Evolutionary conservation across 2,113 vertebrate genomes (phyloP).

Genomic region (Atlantisia rogersi): DNA sequence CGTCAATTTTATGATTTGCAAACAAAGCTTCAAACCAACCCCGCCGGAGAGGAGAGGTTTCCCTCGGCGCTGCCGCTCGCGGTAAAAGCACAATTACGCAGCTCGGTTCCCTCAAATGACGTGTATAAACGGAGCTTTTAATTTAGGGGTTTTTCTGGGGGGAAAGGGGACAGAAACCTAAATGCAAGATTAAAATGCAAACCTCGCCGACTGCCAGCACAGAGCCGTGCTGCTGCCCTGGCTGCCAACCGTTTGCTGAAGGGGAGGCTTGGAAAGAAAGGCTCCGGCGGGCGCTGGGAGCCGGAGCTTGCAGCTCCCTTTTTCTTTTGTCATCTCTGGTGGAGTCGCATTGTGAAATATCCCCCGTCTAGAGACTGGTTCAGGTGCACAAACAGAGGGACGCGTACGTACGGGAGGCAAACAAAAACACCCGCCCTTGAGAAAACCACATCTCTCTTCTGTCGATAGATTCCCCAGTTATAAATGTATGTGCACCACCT

Average conservation of each 20-base stretch:
- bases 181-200: not conserved
- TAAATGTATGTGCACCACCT: not conserved
- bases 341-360: not conserved
- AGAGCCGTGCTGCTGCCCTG: not conserved
- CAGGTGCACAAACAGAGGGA: not conserved
- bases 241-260: not conserved
- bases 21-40: constrained; percentile 59
- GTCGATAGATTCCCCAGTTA: not conserved
- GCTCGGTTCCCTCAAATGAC: not conserved
- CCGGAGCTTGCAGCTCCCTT: not conserved
- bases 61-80: not conserved
- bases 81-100: not conserved
- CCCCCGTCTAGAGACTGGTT: not conserved
- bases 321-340: not conserved
- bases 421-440: not conserved
- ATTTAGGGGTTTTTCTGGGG: not conserved
- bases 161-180: too few relatives aligned
- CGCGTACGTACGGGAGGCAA: not conserved
- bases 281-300: not conserved
- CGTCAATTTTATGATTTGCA: constrained; percentile 38
- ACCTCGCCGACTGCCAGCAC: not conserved
- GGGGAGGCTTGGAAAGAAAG: not conserved
- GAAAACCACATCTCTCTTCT: not conserved
- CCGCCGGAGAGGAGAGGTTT: not conserved
- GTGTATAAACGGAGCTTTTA: not conserved